phyloP scores from a whole-genome alignment of 2,888 invertebrate species.

The Eumacrocentrus americanus region DNA sequence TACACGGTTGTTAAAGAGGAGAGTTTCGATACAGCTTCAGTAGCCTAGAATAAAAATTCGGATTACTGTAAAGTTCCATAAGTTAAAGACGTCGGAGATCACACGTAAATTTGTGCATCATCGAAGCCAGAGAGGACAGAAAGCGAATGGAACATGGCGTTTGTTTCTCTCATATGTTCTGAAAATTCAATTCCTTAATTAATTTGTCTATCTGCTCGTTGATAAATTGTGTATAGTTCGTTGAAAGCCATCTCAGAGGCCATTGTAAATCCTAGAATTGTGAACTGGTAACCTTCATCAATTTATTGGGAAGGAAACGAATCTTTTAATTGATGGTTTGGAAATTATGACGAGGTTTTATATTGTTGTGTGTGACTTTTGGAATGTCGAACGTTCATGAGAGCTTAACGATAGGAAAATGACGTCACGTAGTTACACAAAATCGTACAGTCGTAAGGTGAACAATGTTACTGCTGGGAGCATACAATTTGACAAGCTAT shows the following conservation, averaged over 20 bases:
- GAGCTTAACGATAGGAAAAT: conserved; percentile 45
- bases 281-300: conserved; percentile 8
- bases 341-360: conserved; percentile 43
- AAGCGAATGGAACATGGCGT: conserved; percentile 56
- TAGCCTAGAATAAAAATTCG: neutral
- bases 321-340: conserved; percentile 15
- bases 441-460: conserved; percentile 59
- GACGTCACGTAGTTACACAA: conserved; percentile 59
- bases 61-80: neutral
- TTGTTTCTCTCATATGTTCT: conserved; percentile 55
- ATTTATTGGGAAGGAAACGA: conserved; percentile 14
- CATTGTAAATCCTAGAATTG: conserved; percentile 11
- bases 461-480: conserved; percentile 61
- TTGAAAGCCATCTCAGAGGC: neutral
- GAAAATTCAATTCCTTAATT: conserved; percentile 45
- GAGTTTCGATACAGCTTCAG: conserved; percentile 3
- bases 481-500: conserved; percentile 71
- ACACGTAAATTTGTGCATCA: conserved; percentile 42
- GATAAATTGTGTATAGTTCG: neutral
- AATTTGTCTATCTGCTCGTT: conserved; percentile 22
- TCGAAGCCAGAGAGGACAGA: conserved; percentile 9
- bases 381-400: conserved; percentile 46
- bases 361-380: conserved; percentile 41
- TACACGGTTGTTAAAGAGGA: conserved; percentile 21
- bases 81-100: neutral